These are phyloP conservation scores for Heteronetta atricapilla DNA, from an alignment of 2,113 vertebrate genomes.

Conservation along the genomic window DNA sequence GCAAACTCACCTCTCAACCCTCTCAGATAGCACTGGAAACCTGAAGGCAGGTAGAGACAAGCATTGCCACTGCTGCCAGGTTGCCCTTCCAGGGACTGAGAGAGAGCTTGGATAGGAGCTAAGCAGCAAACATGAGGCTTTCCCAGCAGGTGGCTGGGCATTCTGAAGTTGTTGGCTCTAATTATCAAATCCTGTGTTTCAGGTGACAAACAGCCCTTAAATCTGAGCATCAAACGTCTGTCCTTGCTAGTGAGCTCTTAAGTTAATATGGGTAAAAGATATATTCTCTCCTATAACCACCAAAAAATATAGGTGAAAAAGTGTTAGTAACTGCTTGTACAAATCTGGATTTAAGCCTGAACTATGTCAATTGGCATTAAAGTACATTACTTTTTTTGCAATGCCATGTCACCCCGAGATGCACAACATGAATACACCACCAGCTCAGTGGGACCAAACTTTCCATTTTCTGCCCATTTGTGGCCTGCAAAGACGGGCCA, in stretches of 20 bases:
- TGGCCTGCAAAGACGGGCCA: neutral
- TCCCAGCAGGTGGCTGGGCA: neutral
- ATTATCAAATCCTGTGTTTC: neutral
- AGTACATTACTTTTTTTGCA: neutral
- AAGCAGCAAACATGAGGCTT: neutral
- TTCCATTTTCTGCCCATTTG: neutral
- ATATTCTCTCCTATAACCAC: neutral
- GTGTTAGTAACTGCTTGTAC: neutral
- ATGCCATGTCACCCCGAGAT: neutral
- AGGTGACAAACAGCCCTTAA: neutral
- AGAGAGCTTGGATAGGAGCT: neutral
- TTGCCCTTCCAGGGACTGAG: neutral
- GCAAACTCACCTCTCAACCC: neutral
- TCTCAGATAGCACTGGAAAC: neutral
- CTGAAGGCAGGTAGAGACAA: neutral
- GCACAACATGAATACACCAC: neutral
- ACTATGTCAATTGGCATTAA: neutral
- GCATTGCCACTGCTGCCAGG: fast-evolving
- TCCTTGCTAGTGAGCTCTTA: fast-evolving
- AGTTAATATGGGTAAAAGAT: neutral
- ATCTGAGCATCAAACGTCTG: neutral
- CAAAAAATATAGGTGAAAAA: neutral
- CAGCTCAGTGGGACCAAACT: fast-evolving
- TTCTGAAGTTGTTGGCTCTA: neutral
- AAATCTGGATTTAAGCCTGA: neutral